Evolutionary conservation across 2,888 invertebrate species (phyloP).

Genomic region (Apeira syringaria): DNA sequence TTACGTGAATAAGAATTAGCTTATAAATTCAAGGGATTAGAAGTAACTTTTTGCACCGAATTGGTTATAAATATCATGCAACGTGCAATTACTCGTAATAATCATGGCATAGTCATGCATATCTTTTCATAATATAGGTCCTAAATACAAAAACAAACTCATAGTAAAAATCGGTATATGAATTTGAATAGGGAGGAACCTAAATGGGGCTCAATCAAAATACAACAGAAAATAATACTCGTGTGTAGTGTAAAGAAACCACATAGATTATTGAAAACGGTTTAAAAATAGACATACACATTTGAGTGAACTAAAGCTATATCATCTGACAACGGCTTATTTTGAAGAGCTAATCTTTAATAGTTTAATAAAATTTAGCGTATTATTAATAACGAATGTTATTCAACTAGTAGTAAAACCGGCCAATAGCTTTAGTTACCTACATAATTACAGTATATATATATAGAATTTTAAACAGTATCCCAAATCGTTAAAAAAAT

Average conservation of each 20-base stretch:
- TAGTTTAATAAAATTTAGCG: no score
- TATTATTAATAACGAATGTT: no score
- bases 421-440: slow-evolving; percentile 12
- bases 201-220: neutral
- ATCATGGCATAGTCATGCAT: neutral
- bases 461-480: neutral
- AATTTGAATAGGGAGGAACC: neutral
- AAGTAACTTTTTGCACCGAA: slow-evolving; percentile 2
- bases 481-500: slow-evolving; percentile 27
- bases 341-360: neutral
- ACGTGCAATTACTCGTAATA: slow-evolving; percentile 2
- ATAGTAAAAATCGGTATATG: neutral
- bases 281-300: neutral
- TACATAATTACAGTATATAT: neutral
- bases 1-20: no score
- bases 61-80: slow-evolving; percentile 1
- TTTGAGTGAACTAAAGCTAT: slow-evolving; percentile 9
- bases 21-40: no score
- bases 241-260: neutral
- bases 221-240: neutral
- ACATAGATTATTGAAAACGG: neutral
- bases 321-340: neutral
- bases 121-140: neutral
- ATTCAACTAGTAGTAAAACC: neutral
- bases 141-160: neutral